Evolutionary conservation across 2,888 invertebrate species (phyloP).

Genomic region (Seira sanloemensis): DNA sequence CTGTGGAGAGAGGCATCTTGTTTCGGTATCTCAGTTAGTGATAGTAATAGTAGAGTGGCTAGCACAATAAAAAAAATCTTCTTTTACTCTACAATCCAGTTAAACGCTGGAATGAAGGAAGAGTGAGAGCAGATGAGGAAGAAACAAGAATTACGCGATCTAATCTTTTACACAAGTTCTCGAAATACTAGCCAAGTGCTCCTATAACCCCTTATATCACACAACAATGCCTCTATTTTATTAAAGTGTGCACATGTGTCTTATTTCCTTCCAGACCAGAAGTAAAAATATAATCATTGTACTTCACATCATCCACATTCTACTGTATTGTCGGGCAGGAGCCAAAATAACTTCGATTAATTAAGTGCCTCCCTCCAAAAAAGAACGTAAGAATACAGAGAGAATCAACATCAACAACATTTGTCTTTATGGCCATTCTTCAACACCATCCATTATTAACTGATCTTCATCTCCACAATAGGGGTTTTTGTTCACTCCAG

Average conservation of each 20-base stretch:
- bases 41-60: constrained; percentile 5
- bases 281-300: background rate
- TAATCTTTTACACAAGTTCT: constrained; percentile 30
- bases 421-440: constrained; percentile 33
- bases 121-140: constrained; percentile 30
- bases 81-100: constrained; percentile 33
- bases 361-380: constrained; percentile 42
- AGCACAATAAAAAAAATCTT: constrained; percentile 37
- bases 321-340: constrained; percentile 39
- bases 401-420: constrained; percentile 30
- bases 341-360: constrained; percentile 58
- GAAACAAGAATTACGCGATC: constrained; percentile 47
- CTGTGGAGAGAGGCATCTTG: constrained; percentile 19
- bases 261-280: background rate
- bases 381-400: too few relatives aligned
- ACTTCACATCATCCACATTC: too few relatives aligned
- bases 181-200: constrained; percentile 30
- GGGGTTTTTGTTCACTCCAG: background rate
- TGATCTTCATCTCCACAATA: constrained; percentile 29
- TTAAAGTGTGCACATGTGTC: constrained; percentile 25
- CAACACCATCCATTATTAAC: constrained; percentile 31
- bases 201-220: constrained; percentile 40
- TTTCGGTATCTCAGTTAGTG: constrained; percentile 52
- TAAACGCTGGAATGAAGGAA: constrained; percentile 22
- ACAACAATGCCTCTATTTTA: background rate